A percentile compares a stretch with the other conserved stretches of the same genome.
phyloP scores from a whole-genome alignment of 30 jellyfish, hydroid and myxozoan species.

The Cassiopea xamachana region DNA sequence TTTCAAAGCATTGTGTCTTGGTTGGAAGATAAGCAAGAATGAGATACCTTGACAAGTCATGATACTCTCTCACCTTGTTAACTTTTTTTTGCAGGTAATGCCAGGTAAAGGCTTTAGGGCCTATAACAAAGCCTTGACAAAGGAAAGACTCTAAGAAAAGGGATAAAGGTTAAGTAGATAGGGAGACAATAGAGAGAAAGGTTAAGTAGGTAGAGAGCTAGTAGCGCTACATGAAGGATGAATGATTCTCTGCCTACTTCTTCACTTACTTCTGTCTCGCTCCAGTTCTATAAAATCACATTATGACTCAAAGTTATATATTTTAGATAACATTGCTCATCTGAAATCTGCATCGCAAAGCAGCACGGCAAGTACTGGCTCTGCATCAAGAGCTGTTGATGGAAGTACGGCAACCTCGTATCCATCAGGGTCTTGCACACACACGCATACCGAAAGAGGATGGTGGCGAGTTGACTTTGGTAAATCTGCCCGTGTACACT shows the following conservation, averaged over 20 bases:
- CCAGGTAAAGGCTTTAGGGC: too few relatives aligned
- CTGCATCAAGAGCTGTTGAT: slow-evolving; percentile 28
- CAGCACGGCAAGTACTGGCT: not conserved
- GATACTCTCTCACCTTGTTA: too few relatives aligned
- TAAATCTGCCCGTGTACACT: slow-evolving; percentile 16
- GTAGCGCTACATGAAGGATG: not conserved
- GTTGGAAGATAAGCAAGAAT: too few relatives aligned
- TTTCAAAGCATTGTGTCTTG: too few relatives aligned
- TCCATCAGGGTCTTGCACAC: slow-evolving; percentile 4
- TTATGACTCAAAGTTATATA: not conserved
- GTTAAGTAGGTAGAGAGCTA: too few relatives aligned
- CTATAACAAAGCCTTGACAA: too few relatives aligned
- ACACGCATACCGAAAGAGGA: not conserved
- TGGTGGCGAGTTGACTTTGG: slow-evolving; percentile 50
- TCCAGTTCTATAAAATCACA: not conserved
- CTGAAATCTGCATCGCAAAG: slow-evolving; percentile 3
- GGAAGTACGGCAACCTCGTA: slow-evolving; percentile 1
- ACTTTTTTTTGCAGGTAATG: too few relatives aligned
- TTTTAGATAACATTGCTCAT: slow-evolving; percentile 5
- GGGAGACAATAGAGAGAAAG: too few relatives aligned
- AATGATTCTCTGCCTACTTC: not conserved
- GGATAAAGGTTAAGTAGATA: too few relatives aligned
- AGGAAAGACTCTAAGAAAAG: too few relatives aligned
- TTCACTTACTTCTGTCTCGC: not conserved
- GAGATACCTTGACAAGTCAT: not conserved